A percentile compares a stretch with the other conserved stretches of the same genome.
phyloP scores from a whole-genome alignment of 2,797 vertebrate species.

The Philypnodon macrostomus region DNA sequence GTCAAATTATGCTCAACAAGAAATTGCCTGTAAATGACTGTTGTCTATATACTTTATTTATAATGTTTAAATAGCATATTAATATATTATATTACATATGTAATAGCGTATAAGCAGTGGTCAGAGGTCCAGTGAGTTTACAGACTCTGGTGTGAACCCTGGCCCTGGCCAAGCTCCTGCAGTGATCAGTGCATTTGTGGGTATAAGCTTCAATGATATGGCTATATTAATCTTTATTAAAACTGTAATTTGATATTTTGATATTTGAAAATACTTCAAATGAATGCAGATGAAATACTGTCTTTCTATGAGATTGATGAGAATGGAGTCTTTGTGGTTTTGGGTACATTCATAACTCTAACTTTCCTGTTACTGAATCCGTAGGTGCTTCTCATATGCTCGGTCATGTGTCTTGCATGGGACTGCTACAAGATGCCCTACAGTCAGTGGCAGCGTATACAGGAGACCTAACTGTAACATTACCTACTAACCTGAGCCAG shows the following conservation, averaged over 20 bases:
- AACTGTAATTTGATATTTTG: too few species aligned
- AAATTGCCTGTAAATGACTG: too few species aligned
- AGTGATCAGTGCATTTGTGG: conserved; percentile 47
- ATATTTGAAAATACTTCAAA: conserved; percentile 1
- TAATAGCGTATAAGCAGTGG: too few species aligned
- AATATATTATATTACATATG: too few species aligned
- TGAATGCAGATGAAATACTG: conserved; percentile 8
- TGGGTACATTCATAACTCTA: too few species aligned
- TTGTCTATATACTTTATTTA: too few species aligned
- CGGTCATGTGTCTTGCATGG: conserved; percentile 15
- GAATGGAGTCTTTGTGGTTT: background rate
- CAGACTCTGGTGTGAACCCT: conserved; percentile 30
- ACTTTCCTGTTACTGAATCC: too few species aligned
- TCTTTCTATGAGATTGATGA: conserved; percentile 7
- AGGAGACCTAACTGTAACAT: conserved; percentile 29
- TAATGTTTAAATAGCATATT: too few species aligned
- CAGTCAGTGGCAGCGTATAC: conserved; percentile 21
- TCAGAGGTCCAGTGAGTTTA: conserved; percentile 13
- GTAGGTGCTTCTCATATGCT: conserved; percentile 1
- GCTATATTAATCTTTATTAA: too few species aligned
- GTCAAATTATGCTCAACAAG: too few species aligned
- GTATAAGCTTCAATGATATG: conserved; percentile 11
- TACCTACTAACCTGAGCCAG: conserved; percentile 54
- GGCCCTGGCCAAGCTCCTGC: conserved; percentile 24
- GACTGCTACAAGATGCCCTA: conserved; percentile 13